Percentiles rank a stretch among this genome's conserved stretches.
Evolutionary conservation across 2,888 invertebrate species (phyloP).

Genomic region (Trichopoda pennipes): DNA sequence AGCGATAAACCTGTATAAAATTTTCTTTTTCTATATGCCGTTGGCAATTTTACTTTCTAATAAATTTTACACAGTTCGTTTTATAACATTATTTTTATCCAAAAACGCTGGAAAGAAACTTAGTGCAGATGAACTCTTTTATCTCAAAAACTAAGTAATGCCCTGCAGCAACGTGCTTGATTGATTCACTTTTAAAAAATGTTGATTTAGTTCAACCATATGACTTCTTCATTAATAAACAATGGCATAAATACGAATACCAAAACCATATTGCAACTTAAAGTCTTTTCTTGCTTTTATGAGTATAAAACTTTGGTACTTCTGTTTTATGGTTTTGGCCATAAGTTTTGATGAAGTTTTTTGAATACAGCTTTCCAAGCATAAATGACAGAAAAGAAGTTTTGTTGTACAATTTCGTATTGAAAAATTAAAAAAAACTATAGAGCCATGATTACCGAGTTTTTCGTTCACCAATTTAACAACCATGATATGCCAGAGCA

Average conservation of each 20-base stretch:
- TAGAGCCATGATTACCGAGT: no score
- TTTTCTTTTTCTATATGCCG: no score
- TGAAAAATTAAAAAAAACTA: neutral
- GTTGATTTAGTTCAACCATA: slow-evolving; percentile 35
- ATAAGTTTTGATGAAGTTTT: slow-evolving; percentile 21
- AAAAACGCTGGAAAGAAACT: no score
- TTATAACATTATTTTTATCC: no score
- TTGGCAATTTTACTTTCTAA: no score
- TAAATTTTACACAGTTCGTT: no score
- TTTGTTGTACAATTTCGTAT: neutral
- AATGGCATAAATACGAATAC: neutral
- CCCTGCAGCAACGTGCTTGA: neutral
- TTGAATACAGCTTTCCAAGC: neutral
- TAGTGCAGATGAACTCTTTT: neutral
- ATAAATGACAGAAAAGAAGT: neutral
- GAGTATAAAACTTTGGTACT: slow-evolving; percentile 51
- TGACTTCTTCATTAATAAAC: neutral
- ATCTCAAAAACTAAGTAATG: slow-evolving; percentile 15
- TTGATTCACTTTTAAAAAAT: slow-evolving; percentile 51
- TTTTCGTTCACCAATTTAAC: no score
- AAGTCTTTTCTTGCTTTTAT: slow-evolving; percentile 46
- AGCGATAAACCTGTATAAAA: no score
- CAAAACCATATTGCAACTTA: slow-evolving; percentile 25
- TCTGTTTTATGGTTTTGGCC: slow-evolving; percentile 7
- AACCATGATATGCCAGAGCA: no score